Percentiles rank a stretch among this genome's conserved stretches.
Evolutionary conservation across 2,888 invertebrate species (phyloP).

Genomic region (Hydropsyche betteni): DNA sequence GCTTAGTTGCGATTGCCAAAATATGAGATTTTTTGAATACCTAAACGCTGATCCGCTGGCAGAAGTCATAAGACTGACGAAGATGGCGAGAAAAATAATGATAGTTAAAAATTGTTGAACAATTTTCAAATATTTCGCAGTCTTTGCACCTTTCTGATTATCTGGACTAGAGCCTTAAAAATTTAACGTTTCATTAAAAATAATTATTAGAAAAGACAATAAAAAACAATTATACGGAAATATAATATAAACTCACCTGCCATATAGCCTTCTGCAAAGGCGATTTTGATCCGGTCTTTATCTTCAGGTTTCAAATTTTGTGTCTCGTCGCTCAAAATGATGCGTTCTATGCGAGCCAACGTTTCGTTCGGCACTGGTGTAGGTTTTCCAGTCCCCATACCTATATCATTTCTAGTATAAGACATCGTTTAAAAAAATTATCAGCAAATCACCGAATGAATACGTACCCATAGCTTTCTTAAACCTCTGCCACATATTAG

Average conservation of each 20-base stretch:
- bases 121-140: slow-evolving; percentile 69
- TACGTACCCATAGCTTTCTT: slow-evolving; percentile 64
- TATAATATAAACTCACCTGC: slow-evolving; percentile 66
- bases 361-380: slow-evolving; percentile 64
- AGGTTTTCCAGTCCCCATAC: slow-evolving; percentile 54
- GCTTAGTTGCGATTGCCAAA: neutral
- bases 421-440: no score
- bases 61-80: slow-evolving; percentile 77
- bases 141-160: slow-evolving; percentile 62
- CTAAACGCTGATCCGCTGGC: slow-evolving; percentile 78
- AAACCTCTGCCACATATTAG: slow-evolving; percentile 73
- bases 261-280: slow-evolving; percentile 91
- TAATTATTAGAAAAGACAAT: neutral
- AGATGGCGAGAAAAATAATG: slow-evolving; percentile 79
- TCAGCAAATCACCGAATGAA: neutral
- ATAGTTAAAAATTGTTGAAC: slow-evolving; percentile 81
- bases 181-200: neutral
- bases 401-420: neutral
- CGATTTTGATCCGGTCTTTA: slow-evolving; percentile 81
- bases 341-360: slow-evolving; percentile 60
- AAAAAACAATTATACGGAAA: neutral
- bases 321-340: slow-evolving; percentile 64
- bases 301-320: slow-evolving; percentile 64
- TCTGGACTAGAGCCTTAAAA: slow-evolving; percentile 62
- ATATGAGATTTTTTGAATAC: slow-evolving; percentile 55